Conservation (phyloP, 1,140 invertebrate genomes). For the Bathynomus jamesi region DNA sequence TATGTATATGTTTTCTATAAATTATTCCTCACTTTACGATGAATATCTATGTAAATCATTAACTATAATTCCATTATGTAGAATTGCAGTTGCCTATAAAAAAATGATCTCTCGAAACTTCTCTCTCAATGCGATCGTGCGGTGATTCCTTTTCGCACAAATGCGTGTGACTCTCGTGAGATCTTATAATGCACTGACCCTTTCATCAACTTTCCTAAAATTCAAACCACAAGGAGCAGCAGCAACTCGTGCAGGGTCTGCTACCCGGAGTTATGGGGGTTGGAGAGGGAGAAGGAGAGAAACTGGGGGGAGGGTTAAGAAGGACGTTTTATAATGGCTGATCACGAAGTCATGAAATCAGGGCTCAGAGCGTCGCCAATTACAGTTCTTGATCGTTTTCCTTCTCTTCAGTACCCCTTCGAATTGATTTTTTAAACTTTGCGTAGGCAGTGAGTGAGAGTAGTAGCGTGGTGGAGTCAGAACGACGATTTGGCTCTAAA, state of each 20-base stretch:
- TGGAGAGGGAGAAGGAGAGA: neutral
- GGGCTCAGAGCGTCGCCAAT: neutral
- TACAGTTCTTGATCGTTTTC: neutral
- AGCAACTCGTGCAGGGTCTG: neutral
- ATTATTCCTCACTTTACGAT: too few species aligned
- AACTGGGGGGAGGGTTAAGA: neutral
- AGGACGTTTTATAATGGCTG: neutral
- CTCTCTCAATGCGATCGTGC: neutral
- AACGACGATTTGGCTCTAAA: too few species aligned
- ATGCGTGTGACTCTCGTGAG: neutral
- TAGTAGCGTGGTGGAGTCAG: too few species aligned
- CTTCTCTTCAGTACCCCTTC: neutral
- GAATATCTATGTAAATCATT: too few species aligned
- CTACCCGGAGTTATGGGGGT: neutral
- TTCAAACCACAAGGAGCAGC: neutral
- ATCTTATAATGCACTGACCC: neutral
- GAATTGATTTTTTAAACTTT: neutral
- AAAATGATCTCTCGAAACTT: neutral
- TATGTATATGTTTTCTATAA: neutral
- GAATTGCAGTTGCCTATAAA: neutral
- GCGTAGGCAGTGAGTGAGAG: too few species aligned
- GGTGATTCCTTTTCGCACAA: neutral
- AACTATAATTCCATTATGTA: neutral
- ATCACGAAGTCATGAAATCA: constrained; percentile 1
- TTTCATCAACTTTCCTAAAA: neutral